A percentile compares a stretch with the other conserved stretches of the same genome.
These are phyloP conservation scores for Cabera pusaria DNA, from an alignment of 2,888 invertebrate species.

Conservation along the genomic window DNA sequence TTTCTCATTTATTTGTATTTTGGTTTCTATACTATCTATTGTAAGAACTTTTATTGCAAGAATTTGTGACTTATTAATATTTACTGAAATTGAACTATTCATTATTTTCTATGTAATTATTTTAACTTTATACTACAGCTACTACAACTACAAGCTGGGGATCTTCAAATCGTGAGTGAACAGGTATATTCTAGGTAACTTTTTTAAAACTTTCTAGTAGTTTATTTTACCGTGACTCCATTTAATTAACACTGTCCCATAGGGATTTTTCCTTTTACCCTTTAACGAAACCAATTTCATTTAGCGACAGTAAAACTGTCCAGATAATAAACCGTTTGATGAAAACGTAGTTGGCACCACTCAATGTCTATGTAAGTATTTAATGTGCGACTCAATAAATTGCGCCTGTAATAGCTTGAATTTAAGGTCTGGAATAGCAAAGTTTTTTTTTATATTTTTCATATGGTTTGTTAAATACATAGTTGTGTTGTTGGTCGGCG, in stretches of 20 bases:
- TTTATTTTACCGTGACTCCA: background rate
- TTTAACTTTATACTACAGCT: too few species aligned
- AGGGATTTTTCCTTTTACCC: slow-evolving; percentile 6
- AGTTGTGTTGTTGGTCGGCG: slow-evolving; percentile 17
- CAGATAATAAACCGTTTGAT: slow-evolving; percentile 31
- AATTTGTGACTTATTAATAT: too few species aligned
- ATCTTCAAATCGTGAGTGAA: too few species aligned
- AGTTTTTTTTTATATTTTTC: slow-evolving; percentile 3
- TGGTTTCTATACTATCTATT: too few species aligned
- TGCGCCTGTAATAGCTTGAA: slow-evolving; percentile 2
- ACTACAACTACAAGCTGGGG: too few species aligned
- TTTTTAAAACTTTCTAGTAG: too few species aligned
- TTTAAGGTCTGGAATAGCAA: slow-evolving; percentile 13
- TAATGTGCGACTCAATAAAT: slow-evolving; percentile 11
- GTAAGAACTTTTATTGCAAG: too few species aligned
- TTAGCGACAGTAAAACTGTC: slow-evolving; percentile 27
- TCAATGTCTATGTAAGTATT: slow-evolving; percentile 30
- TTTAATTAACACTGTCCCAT: slow-evolving; percentile 8
- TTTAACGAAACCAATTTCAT: slow-evolving; percentile 22
- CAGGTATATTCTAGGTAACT: too few species aligned
- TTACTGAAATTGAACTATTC: too few species aligned
- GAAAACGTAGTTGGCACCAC: slow-evolving; percentile 30
- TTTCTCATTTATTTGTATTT: too few species aligned
- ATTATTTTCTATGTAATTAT: too few species aligned
- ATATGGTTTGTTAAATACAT: slow-evolving; percentile 9